A percentile compares a stretch with the other conserved stretches of the same genome.
phyloP scores from a whole-genome alignment of 2,113 vertebrate genomes.

The Zonotrichia leucophrys region DNA sequence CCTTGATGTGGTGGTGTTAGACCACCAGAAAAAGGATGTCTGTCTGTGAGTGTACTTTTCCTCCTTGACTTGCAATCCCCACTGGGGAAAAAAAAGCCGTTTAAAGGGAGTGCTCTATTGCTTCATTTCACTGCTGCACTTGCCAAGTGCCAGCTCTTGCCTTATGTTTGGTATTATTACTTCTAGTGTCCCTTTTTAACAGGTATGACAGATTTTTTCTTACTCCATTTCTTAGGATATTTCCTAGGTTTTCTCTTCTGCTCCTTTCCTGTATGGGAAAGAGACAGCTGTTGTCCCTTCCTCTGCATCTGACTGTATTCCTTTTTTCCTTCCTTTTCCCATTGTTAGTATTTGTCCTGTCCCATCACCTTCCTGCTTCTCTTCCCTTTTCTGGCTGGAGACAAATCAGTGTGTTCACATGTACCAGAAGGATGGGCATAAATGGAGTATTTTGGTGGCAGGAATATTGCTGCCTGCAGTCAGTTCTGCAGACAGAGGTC shows the following conservation, averaged over 20 bases:
- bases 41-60: accelerated
- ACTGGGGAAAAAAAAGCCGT: accelerated
- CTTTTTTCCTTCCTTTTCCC: conserved; percentile 21
- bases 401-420: not conserved
- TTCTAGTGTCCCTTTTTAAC: not conserved
- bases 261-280: not conserved
- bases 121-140: not conserved
- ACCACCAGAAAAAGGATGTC: not conserved
- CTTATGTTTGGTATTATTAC: not conserved
- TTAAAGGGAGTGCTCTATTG: not conserved
- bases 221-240: not conserved
- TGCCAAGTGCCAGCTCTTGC: not conserved
- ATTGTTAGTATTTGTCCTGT: conserved; percentile 8
- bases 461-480: not conserved
- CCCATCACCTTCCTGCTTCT: not conserved
- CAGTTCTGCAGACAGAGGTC: not conserved
- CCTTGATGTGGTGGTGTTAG: not conserved
- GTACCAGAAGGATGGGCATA: not conserved
- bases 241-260: not conserved
- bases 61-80: not conserved
- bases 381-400: not conserved
- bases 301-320: not conserved
- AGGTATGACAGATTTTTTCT: not conserved
- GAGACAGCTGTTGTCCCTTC: not conserved
- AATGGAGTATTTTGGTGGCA: not conserved